Evolutionary conservation across 2,888 invertebrate species (phyloP).

Genomic region (Odontothrips loti): DNA sequence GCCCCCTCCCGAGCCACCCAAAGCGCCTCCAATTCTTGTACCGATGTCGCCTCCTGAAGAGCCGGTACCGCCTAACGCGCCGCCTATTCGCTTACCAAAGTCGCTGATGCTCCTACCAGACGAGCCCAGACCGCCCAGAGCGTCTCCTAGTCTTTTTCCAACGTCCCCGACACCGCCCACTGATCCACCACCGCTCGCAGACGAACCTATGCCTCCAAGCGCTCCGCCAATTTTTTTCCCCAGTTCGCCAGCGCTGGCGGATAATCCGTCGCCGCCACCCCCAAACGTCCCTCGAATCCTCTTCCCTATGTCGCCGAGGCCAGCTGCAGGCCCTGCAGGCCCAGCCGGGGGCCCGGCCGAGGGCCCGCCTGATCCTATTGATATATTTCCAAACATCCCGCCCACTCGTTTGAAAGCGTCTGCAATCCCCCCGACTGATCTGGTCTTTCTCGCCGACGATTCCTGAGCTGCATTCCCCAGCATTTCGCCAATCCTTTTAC

Average conservation of each 20-base stretch:
- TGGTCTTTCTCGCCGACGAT: not conserved
- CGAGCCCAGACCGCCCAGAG: not conserved
- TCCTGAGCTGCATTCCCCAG: not conserved
- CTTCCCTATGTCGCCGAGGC: not conserved
- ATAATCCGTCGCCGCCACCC: not conserved
- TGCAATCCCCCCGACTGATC: too few species aligned
- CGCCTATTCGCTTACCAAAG: not conserved
- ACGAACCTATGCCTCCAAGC: not conserved
- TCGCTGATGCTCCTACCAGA: not conserved
- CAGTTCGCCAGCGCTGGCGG: not conserved
- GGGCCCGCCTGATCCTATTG: not conserved
- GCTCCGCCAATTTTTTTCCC: not conserved
- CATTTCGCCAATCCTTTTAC: not conserved
- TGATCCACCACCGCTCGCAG: not conserved
- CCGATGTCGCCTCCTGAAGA: not conserved
- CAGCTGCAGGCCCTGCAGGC: not conserved
- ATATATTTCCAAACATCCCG: not conserved
- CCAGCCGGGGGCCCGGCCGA: too few species aligned
- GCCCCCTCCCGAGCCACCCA: not conserved
- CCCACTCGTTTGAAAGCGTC: not conserved
- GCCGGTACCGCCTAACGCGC: not conserved
- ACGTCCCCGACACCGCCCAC: not conserved
- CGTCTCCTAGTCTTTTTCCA: not conserved
- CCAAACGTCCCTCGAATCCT: not conserved
- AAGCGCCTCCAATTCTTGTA: not conserved